Conservation (phyloP, 2,888 invertebrate species). For the Heliconius ethilla region DNA sequence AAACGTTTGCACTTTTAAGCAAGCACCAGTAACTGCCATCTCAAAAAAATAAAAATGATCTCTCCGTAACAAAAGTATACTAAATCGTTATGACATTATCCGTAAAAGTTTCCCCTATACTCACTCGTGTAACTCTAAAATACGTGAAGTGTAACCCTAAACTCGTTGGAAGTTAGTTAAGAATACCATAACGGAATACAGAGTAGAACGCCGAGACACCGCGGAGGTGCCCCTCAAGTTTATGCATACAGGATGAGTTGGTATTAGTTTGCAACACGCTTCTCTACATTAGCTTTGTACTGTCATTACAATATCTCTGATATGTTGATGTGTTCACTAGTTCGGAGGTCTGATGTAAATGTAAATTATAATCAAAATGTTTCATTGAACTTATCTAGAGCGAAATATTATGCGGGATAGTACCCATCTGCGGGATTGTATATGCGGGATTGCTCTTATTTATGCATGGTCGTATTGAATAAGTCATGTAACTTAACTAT, state of each 20-base stretch:
- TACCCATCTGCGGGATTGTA: not conserved
- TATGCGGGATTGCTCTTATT: slow-evolving; percentile 19
- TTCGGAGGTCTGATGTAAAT: slow-evolving; percentile 49
- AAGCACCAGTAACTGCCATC: too few species aligned
- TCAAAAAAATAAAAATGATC: not conserved
- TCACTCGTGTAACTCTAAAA: slow-evolving; percentile 22
- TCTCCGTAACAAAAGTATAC: not conserved
- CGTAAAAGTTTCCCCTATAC: slow-evolving; percentile 13
- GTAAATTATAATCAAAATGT: slow-evolving; percentile 45
- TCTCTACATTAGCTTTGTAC: slow-evolving; percentile 68
- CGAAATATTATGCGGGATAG: slow-evolving; percentile 34
- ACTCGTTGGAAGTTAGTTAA: slow-evolving; percentile 44
- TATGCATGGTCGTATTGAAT: slow-evolving; percentile 5
- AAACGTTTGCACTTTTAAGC: too few species aligned
- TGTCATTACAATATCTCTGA: slow-evolving; percentile 69
- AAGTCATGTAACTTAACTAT: not conserved
- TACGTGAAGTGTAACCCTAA: slow-evolving; percentile 30
- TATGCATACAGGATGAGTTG: slow-evolving; percentile 71
- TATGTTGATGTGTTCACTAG: slow-evolving; percentile 57
- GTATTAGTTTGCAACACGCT: slow-evolving; percentile 67
- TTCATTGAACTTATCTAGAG: slow-evolving; percentile 38
- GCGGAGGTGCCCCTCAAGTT: slow-evolving; percentile 53
- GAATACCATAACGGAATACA: slow-evolving; percentile 46
- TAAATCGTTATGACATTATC: slow-evolving; percentile 8
- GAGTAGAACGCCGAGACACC: slow-evolving; percentile 43